phyloP scores from a whole-genome alignment of 2,888 invertebrate genomes.

The Ctenicera cuprea region DNA sequence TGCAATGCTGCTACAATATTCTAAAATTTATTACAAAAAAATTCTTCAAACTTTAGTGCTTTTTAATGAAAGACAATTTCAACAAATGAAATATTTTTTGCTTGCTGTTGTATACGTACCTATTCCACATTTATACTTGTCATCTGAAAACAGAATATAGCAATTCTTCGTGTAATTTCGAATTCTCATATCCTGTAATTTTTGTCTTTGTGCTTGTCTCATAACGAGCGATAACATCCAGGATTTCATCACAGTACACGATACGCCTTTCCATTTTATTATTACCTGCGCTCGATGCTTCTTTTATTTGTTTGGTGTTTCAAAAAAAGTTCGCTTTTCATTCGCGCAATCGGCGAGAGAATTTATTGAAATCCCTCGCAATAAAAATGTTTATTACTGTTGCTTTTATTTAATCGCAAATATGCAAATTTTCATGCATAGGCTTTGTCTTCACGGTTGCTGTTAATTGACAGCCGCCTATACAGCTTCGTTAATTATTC shows the following conservation, averaged over 20 bases:
- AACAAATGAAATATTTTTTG: neutral
- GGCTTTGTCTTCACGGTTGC: constrained; percentile 12
- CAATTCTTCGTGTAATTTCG: constrained; percentile 32
- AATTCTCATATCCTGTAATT: constrained; percentile 42
- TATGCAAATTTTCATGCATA: constrained; percentile 15
- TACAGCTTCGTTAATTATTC: constrained; percentile 38
- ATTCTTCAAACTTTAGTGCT: no score
- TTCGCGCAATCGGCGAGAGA: neutral
- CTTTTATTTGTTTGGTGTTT: constrained; percentile 19
- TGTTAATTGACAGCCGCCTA: constrained; percentile 37
- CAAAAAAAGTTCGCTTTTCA: neutral
- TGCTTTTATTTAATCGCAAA: constrained; percentile 12
- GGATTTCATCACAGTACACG: constrained; percentile 29
- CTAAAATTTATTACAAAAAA: no score
- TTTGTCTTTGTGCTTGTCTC: constrained; percentile 34
- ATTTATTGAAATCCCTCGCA: constrained; percentile 3
- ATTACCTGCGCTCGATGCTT: constrained; percentile 24
- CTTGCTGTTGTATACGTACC: neutral
- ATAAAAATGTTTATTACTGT: constrained; percentile 3
- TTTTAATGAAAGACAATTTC: neutral
- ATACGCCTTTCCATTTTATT: constrained; percentile 34
- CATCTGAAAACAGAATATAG: constrained; percentile 23
- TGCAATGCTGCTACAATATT: no score
- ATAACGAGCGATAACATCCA: constrained; percentile 23
- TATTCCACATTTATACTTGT: neutral